These are phyloP conservation scores for Mus caroli DNA, from an alignment of 2,797 vertebrate genomes.

Conservation along the genomic window DNA sequence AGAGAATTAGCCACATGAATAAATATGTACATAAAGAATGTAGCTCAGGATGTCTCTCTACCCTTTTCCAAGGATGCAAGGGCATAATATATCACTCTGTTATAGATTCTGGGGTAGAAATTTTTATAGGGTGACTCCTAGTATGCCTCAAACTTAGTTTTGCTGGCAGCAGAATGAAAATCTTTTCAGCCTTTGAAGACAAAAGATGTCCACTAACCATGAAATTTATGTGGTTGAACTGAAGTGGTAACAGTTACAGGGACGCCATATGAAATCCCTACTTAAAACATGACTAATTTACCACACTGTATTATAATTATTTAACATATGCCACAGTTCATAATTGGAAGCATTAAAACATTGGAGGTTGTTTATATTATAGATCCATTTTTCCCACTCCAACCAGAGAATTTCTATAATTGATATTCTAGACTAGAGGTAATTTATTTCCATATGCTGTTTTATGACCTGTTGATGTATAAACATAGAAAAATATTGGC, in stretches of 20 bases:
- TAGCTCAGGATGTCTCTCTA: too few relatives aligned
- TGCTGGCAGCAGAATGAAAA: constrained; percentile 42
- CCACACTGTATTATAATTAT: not conserved
- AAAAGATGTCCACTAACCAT: not conserved
- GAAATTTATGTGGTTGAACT: constrained; percentile 3
- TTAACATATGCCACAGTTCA: not conserved
- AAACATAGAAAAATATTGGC: constrained; percentile 20
- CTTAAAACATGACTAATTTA: constrained; percentile 49
- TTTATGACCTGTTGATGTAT: not conserved
- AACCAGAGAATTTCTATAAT: constrained; percentile 47
- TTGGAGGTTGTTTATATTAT: not conserved
- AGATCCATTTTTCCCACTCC: not conserved
- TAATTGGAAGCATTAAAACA: constrained; percentile 27
- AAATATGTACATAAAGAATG: not conserved
- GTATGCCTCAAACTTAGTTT: not conserved
- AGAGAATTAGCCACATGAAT: constrained; percentile 46
- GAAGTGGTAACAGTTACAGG: not conserved
- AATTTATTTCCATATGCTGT: constrained; percentile 25
- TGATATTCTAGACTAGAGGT: not conserved
- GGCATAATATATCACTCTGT: not conserved
- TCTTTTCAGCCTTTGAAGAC: not conserved
- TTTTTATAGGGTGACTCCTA: not conserved
- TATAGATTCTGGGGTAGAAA: not conserved
- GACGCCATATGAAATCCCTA: not conserved
- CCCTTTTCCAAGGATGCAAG: not conserved